phyloP scores from a whole-genome alignment of 2,113 vertebrate genomes.

The Proteles cristata region DNA sequence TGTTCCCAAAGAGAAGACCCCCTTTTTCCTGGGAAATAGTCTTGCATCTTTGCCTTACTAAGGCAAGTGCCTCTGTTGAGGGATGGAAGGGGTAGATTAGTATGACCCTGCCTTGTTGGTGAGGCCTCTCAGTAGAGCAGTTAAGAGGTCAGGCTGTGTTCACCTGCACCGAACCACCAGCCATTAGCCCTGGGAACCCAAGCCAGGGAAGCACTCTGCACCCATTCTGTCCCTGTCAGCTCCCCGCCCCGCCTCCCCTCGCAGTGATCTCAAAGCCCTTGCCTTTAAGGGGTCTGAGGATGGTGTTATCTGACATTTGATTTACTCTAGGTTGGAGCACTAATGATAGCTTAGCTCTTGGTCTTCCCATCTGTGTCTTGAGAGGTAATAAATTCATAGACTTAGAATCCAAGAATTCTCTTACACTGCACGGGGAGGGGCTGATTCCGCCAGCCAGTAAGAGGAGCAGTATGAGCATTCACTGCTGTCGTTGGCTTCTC shows the following conservation, averaged over 20 bases:
- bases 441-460: background rate
- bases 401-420: background rate
- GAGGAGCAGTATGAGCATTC: background rate
- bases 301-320: background rate
- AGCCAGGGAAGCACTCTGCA: background rate
- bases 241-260: no score
- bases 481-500: background rate
- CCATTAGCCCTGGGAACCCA: background rate
- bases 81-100: background rate
- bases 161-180: background rate
- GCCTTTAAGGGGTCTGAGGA: background rate
- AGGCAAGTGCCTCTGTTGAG: background rate
- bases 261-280: background rate
- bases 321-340: background rate
- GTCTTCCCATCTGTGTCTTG: background rate
- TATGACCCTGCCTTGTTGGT: background rate
- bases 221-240: background rate
- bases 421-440: background rate
- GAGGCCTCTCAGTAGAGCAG: background rate
- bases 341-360: background rate
- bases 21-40: background rate
- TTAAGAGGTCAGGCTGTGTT: background rate
- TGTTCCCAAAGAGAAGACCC: conserved; percentile 15
- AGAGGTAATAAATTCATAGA: background rate
- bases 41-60: background rate